Conservation (phyloP, 2,888 invertebrate genomes). For the Hydriomena furcata region DNA sequence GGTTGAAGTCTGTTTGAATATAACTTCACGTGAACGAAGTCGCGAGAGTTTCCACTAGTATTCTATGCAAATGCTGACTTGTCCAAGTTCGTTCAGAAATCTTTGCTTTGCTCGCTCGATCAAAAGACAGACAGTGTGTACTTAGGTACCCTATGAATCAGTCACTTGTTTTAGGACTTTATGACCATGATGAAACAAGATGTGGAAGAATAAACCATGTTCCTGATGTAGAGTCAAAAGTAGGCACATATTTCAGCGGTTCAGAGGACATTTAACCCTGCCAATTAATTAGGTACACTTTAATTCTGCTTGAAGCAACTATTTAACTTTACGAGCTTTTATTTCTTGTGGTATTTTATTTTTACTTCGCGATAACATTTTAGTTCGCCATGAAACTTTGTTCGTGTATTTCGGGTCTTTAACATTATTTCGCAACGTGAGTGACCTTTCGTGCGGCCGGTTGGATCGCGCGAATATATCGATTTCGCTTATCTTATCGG, state of each 20-base stretch:
- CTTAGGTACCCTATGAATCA: too few species aligned
- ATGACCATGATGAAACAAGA: too few species aligned
- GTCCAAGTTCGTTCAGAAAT: too few species aligned
- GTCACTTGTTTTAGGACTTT: too few species aligned
- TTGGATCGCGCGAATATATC: conserved; percentile 78
- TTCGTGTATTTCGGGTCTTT: conserved; percentile 50
- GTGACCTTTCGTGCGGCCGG: conserved; percentile 75
- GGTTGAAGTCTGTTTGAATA: too few species aligned
- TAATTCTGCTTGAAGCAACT: conserved; percentile 27
- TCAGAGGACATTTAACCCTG: not conserved
- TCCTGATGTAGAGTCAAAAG: too few species aligned
- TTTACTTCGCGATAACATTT: conserved; percentile 40
- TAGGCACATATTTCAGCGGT: not conserved
- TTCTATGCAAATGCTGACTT: too few species aligned
- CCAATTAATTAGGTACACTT: not conserved
- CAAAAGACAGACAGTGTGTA: too few species aligned
- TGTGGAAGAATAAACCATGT: too few species aligned
- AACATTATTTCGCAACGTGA: conserved; percentile 69
- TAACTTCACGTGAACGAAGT: too few species aligned
- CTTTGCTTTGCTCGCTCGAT: too few species aligned
- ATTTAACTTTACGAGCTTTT: conserved; percentile 26
- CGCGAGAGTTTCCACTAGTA: too few species aligned
- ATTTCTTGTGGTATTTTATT: conserved; percentile 8
- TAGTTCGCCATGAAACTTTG: conserved; percentile 41
- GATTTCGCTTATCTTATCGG: conserved; percentile 68